phyloP scores from a whole-genome alignment of 2,888 invertebrate species.

The Polydesmus complanatus region DNA sequence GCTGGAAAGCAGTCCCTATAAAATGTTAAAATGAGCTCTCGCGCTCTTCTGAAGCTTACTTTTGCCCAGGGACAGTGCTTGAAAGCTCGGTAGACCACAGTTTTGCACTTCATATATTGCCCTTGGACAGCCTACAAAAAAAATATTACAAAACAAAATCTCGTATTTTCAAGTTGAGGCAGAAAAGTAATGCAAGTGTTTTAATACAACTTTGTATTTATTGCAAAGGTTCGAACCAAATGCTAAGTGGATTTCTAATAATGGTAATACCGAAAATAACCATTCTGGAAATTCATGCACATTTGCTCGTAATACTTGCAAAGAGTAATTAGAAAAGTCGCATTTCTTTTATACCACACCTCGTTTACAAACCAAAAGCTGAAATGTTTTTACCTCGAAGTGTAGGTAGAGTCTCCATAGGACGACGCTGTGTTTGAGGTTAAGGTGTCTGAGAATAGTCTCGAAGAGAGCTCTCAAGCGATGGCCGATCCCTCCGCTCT shows the following conservation, averaged over 20 bases:
- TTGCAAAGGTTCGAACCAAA: no score
- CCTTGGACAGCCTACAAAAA: constrained; percentile 25
- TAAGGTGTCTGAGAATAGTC: constrained; percentile 22
- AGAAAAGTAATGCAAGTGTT: no score
- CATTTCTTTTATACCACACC: no score
- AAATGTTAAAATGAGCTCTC: no score
- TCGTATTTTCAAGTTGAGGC: no score
- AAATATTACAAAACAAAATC: constrained; percentile 5
- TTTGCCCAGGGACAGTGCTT: constrained; percentile 35
- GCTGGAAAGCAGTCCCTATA: no score
- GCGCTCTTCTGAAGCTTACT: constrained; percentile 26
- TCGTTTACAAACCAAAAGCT: not conserved
- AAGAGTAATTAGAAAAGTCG: no score
- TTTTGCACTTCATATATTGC: constrained; percentile 25
- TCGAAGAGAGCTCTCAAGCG: constrained; percentile 29
- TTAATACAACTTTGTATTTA: no score
- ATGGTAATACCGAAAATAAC: no score
- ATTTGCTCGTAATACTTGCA: no score
- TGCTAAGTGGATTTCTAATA: no score
- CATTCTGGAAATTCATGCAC: no score
- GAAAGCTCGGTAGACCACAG: constrained; percentile 32
- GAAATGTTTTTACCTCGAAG: constrained; percentile 27
- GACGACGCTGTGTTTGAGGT: constrained; percentile 28
- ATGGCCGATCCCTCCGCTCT: constrained; percentile 25
- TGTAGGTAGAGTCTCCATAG: constrained; percentile 33